A percentile compares a stretch with the other conserved stretches of the same genome.
Evolutionary conservation across 2,888 invertebrate species (phyloP).

Genomic region (Apamea sordens): DNA sequence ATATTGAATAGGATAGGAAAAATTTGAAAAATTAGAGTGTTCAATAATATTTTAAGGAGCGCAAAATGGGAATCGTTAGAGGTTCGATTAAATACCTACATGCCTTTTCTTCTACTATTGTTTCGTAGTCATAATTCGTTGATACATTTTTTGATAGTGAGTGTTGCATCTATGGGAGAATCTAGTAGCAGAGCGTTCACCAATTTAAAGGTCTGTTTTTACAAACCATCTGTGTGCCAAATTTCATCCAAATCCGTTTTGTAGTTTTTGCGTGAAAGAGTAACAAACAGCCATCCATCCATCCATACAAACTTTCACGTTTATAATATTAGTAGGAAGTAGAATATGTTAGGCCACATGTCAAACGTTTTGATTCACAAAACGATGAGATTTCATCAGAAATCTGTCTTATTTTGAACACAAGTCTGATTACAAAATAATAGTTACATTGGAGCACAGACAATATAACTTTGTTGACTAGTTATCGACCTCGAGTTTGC

Average conservation of each 20-base stretch:
- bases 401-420: background rate
- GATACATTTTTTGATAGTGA: background rate
- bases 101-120: background rate
- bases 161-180: background rate
- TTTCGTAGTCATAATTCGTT: background rate
- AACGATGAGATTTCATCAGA: background rate
- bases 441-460: background rate
- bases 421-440: conserved; percentile 21
- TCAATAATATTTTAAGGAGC: background rate
- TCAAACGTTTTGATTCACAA: too few species aligned
- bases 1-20: background rate
- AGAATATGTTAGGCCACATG: too few species aligned
- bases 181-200: background rate
- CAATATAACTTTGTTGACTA: conserved; percentile 33
- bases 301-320: too few species aligned
- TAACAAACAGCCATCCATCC: too few species aligned
- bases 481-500: conserved; percentile 8
- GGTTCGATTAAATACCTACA: too few species aligned
- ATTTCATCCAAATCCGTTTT: too few species aligned
- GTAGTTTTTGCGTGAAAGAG: too few species aligned
- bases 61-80: background rate
- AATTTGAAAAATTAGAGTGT: background rate
- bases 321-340: too few species aligned
- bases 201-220: background rate
- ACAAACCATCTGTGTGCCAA: too few species aligned